Evolutionary conservation across 2,888 invertebrate species (phyloP), one percentile per base, ranked within the genome.

Genomic region (Pseudococcus longispinus): DNA sequence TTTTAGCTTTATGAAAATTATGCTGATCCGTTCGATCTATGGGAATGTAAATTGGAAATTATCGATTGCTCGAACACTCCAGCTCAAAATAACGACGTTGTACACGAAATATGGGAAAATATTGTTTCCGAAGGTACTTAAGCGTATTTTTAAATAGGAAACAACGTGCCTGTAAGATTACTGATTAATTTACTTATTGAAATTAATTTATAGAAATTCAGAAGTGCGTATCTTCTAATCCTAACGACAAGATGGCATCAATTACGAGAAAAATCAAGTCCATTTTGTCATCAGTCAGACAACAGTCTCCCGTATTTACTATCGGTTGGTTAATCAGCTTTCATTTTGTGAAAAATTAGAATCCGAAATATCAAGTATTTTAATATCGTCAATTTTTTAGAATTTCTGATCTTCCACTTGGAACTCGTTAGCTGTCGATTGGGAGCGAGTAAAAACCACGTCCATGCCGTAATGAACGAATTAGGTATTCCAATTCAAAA

Each of bases 31-130:
- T 96, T 96, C 91, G 94, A 95, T 89, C 92, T 98, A 70, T 95
- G 96, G 94, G 98, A 98, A 91, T 96, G 97, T 91, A 97, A 98
- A 91, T 92, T 99, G 87, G 96, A 97, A 8, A 98, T 99, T 88
- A 94, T 99, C 82, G 96, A 98, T 89, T 98, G 97, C 90, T 97
- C 98, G 8, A 97, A 97, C 18, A 96, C 98, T 91, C 95, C 95
- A 89, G 98, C 99, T 90, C 93, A 94, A 0, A 65, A 70, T 65
- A 87, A 82, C 46, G 92, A 95, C 88, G 92, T 98, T 13, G 95
- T 99, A 77, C 96, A 98, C 91, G 95, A 94, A 87, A 95, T 98
- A 85, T 98, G 98, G 98, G 94, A 94, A 88, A 95, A 96, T 90
- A 96, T 99, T 87, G 92, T 95, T 88, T 91, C 93, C 85, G 90